A percentile compares a stretch with the other conserved stretches of the same genome.
These are phyloP conservation scores for Barnardius zonarius DNA, from an alignment of 2,113 vertebrate genomes.

Conservation along the genomic window DNA sequence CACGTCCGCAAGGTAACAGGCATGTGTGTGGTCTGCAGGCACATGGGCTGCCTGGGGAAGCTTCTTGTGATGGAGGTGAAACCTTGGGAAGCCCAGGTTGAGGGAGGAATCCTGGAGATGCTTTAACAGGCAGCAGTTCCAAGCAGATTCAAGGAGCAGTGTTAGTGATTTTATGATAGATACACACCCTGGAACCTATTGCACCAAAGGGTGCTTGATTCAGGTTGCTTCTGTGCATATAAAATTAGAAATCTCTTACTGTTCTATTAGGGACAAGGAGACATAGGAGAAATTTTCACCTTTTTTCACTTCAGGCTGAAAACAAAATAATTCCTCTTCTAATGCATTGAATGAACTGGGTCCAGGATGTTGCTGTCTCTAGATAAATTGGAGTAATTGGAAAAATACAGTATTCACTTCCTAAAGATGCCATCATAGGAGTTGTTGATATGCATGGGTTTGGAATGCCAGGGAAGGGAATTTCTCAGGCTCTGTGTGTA, in stretches of 20 bases:
- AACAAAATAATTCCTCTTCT: neutral
- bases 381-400: neutral
- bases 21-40: neutral
- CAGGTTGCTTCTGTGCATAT: neutral
- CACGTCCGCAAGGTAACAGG: conserved; percentile 91
- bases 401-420: neutral
- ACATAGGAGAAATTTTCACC: neutral
- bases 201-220: too few relatives aligned
- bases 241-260: neutral
- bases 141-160: neutral
- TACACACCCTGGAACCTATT: fast-evolving
- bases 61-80: neutral
- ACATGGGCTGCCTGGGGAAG: neutral
- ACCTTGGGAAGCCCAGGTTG: neutral
- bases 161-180: neutral
- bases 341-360: neutral
- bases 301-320: neutral
- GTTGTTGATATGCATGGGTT: neutral
- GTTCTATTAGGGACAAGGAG: neutral
- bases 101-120: neutral
- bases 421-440: neutral
- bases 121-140: neutral
- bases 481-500: neutral
- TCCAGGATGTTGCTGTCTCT: neutral
- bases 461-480: neutral